A percentile compares a stretch with the other conserved stretches of the same genome.
These are phyloP conservation scores for Eulimnadia texana DNA, from an alignment of 1,140 invertebrate genomes.

Conservation along the genomic window DNA sequence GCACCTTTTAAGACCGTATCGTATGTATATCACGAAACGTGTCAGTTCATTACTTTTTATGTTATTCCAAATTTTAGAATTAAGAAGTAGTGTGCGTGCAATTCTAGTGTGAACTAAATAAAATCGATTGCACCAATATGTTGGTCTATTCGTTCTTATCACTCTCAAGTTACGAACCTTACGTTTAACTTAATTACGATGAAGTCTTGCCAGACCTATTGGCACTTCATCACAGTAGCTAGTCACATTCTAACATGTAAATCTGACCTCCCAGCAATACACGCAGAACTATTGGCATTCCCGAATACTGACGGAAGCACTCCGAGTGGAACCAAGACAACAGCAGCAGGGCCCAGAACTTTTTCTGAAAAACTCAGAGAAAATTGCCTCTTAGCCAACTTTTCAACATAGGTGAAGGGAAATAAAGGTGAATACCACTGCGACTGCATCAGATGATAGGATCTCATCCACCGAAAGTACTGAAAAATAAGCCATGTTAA, in stretches of 20 bases:
- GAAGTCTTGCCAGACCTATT: too few relatives aligned
- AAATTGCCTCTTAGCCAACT: not conserved
- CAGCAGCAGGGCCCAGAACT: constrained; percentile 39
- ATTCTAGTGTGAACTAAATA: too few relatives aligned
- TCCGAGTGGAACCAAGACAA: constrained; percentile 52
- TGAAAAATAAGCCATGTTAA: constrained; percentile 87
- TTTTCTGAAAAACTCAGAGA: constrained; percentile 42
- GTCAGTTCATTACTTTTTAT: too few relatives aligned
- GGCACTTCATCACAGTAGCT: too few relatives aligned
- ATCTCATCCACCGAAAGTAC: constrained; percentile 67
- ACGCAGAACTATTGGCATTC: constrained; percentile 56
- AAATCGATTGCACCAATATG: too few relatives aligned
- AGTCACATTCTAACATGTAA: not conserved
- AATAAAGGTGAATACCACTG: constrained; percentile 47
- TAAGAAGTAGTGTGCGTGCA: too few relatives aligned
- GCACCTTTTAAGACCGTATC: too few relatives aligned
- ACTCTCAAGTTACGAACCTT: too few relatives aligned
- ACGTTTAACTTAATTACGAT: too few relatives aligned
- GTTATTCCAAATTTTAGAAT: too few relatives aligned
- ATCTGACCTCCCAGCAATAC: constrained; percentile 46
- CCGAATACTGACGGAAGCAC: constrained; percentile 59
- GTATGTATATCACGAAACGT: too few relatives aligned
- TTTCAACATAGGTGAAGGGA: not conserved
- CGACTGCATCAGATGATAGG: constrained; percentile 63
- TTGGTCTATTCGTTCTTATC: too few relatives aligned